Conservation (phyloP, 1,140 invertebrate genomes). For the Bombus confusus region DNA sequence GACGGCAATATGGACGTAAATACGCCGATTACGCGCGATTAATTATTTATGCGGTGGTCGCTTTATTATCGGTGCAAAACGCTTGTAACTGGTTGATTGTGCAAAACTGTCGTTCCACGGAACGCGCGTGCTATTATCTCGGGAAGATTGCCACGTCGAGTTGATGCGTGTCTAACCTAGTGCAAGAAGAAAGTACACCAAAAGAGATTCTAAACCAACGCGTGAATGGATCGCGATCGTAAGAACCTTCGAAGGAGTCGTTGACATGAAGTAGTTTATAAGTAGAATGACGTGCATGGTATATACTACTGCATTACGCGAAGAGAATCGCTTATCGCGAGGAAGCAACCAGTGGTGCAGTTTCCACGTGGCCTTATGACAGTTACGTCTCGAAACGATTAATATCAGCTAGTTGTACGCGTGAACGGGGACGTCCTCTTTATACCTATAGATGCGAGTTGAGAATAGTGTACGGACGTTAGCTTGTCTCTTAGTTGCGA, state of each 20-base stretch:
- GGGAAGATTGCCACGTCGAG: neutral
- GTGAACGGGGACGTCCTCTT: neutral
- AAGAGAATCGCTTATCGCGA: slow-evolving; percentile 60
- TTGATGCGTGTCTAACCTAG: neutral
- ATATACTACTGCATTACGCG: slow-evolving; percentile 42
- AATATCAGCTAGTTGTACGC: slow-evolving; percentile 10
- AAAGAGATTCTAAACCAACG: neutral
- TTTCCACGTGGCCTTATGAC: slow-evolving; percentile 51
- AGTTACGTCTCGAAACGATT: slow-evolving; percentile 40
- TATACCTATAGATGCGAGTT: neutral
- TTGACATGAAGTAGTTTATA: slow-evolving; percentile 42
- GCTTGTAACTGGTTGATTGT: slow-evolving; percentile 40
- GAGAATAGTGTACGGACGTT: neutral
- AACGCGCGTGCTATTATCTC: slow-evolving; percentile 22
- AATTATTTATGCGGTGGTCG: slow-evolving; percentile 57
- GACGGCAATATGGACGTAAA: slow-evolving; percentile 41
- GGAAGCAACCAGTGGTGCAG: slow-evolving; percentile 65
- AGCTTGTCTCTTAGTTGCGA: neutral
- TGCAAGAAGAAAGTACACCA: neutral
- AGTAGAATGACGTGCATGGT: slow-evolving; percentile 44
- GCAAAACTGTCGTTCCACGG: slow-evolving; percentile 15
- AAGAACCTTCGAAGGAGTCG: slow-evolving; percentile 34
- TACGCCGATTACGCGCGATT: slow-evolving; percentile 54
- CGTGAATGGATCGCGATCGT: slow-evolving; percentile 40
- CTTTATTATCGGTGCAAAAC: slow-evolving; percentile 39